Conservation (phyloP, 2,113 vertebrate species). For the Gallinago jamesoni region DNA sequence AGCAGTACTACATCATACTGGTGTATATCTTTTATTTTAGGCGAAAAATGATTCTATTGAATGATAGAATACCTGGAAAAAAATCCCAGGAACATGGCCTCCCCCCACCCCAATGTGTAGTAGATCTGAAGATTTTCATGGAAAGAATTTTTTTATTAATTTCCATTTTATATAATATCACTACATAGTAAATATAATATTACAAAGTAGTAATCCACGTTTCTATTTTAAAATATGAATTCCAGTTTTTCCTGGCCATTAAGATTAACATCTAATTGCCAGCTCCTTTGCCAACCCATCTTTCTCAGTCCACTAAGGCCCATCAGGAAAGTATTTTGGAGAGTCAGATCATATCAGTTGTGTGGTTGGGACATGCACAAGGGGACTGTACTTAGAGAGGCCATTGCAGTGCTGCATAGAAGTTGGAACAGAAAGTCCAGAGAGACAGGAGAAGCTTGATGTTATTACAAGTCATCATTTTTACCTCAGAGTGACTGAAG, state of each 20-base stretch:
- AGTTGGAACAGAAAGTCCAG: neutral
- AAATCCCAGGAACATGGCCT: neutral
- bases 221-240: neutral
- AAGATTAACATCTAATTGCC: neutral
- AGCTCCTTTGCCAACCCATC: neutral
- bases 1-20: rapidly evolving
- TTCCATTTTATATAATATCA: neutral
- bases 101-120: rapidly evolving
- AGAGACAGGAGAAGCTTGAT: neutral
- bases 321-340: neutral
- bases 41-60: neutral
- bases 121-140: neutral
- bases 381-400: neutral
- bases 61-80: neutral
- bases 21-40: neutral
- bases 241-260: neutral
- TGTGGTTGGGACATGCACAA: rapidly evolving
- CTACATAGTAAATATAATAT: neutral
- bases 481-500: neutral
- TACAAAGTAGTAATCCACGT: neutral
- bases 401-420: rapidly evolving
- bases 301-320: neutral
- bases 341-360: rapidly evolving
- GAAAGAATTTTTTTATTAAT: neutral
- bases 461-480: neutral